Conservation (phyloP, 2,797 vertebrate species). For the Adrianichthys oophorus region DNA sequence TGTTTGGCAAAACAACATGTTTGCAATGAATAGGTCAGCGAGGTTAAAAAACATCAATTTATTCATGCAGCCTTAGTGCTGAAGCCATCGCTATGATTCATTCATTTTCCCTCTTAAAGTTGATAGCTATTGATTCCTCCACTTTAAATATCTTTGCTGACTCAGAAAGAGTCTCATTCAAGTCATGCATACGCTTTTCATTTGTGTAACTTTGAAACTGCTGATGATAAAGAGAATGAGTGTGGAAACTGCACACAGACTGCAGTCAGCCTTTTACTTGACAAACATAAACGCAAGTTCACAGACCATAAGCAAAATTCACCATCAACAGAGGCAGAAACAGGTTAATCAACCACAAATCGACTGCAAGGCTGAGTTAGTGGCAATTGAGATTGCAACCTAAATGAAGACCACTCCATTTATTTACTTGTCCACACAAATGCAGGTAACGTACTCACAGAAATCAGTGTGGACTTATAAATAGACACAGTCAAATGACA, state of each 20-base stretch:
- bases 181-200: slow-evolving; percentile 24
- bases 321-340: slow-evolving; percentile 31
- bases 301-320: slow-evolving; percentile 45
- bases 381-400: slow-evolving; percentile 40
- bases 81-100: slow-evolving; percentile 4
- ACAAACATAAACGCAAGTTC: slow-evolving; percentile 9
- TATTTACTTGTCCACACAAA: slow-evolving; percentile 7
- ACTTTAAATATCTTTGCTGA: slow-evolving; percentile 42
- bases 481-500: slow-evolving; percentile 26
- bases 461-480: slow-evolving; percentile 14
- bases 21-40: neutral
- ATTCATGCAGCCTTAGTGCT: neutral
- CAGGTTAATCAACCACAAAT: slow-evolving; percentile 52
- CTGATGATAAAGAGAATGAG: slow-evolving; percentile 14
- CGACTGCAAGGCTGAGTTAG: slow-evolving; percentile 43
- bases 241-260: slow-evolving; percentile 22
- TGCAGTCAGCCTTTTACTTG: slow-evolving; percentile 7
- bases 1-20: neutral
- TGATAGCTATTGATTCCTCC: slow-evolving; percentile 42
- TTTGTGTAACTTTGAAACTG: slow-evolving; percentile 36
- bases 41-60: slow-evolving; percentile 5
- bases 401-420: slow-evolving; percentile 41
- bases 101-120: slow-evolving; percentile 19
- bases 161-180: slow-evolving; percentile 32
- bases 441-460: slow-evolving; percentile 11